phyloP scores from a whole-genome alignment of 2,113 vertebrate species.

The Cyanoderma ruficeps region DNA sequence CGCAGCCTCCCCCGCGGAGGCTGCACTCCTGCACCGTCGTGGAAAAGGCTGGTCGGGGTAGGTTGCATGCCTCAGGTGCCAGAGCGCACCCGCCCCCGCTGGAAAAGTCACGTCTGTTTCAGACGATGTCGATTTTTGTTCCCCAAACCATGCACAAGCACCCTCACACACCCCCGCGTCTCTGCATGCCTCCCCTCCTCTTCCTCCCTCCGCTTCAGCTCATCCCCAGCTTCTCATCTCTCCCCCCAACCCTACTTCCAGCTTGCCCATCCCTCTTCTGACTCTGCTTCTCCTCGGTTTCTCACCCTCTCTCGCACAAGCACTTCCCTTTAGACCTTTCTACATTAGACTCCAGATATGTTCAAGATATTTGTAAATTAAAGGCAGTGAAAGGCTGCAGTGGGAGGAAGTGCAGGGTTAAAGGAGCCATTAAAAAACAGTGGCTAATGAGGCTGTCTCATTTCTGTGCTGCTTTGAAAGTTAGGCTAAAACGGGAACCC shows the following conservation, averaged over 20 bases:
- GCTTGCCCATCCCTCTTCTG: neutral
- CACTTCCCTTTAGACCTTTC: neutral
- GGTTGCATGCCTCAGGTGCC: neutral
- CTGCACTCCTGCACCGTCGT: neutral
- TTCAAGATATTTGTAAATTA: neutral
- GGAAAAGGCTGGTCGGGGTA: neutral
- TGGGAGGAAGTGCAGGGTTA: neutral
- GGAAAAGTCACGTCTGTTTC: neutral
- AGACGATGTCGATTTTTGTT: neutral
- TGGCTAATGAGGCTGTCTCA: neutral
- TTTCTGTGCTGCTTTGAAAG: neutral
- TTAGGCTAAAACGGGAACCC: neutral
- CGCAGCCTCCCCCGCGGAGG: neutral
- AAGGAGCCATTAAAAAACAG: neutral
- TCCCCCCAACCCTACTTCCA: neutral
- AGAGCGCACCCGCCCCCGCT: neutral
- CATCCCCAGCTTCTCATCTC: neutral
- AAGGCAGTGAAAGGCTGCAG: neutral
- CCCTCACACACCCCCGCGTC: fast-evolving
- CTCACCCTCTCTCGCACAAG: neutral
- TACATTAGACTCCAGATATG: neutral
- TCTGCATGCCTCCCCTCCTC: neutral
- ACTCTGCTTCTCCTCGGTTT: neutral
- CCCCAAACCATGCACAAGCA: neutral
- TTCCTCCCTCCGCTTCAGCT: neutral